These are phyloP conservation scores for Syndactyla subalaris DNA, from an alignment of 2,797 vertebrate species.

Conservation along the genomic window DNA sequence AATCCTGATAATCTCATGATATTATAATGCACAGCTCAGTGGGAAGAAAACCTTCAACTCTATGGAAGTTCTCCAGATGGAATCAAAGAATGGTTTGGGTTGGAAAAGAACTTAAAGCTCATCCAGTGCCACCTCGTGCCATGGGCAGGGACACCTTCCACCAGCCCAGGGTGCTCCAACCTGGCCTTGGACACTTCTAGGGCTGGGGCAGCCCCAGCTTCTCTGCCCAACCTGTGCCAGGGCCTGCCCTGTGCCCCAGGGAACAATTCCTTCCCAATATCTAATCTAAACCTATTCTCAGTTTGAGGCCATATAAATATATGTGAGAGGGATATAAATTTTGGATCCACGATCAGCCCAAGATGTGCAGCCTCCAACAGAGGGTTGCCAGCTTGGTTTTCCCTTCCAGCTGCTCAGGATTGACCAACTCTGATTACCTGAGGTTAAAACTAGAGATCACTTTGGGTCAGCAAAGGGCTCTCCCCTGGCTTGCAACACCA, in stretches of 20 bases:
- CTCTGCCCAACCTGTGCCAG: not conserved
- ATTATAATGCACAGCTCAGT: not conserved
- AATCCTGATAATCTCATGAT: not conserved
- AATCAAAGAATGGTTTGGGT: not conserved
- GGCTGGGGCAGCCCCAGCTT: not conserved
- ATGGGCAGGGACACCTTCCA: not conserved
- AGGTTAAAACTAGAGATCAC: not conserved
- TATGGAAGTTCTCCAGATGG: not conserved
- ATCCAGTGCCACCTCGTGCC: rapidly evolving
- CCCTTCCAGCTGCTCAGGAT: not conserved
- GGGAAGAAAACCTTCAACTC: not conserved
- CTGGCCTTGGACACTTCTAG: not conserved
- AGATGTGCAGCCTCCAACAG: not conserved
- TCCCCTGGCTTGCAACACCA: not conserved
- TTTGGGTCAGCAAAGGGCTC: not conserved
- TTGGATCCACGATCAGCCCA: rapidly evolving
- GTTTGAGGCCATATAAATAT: not conserved
- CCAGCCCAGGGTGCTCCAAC: not conserved
- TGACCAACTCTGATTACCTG: not conserved
- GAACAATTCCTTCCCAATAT: rapidly evolving
- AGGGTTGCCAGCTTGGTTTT: rapidly evolving
- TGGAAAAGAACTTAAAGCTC: rapidly evolving
- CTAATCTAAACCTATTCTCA: not conserved
- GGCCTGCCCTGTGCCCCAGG: rapidly evolving
- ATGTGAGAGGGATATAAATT: no score